phyloP scores from a whole-genome alignment of 2,888 invertebrate species.

The Tinea trinotella region DNA sequence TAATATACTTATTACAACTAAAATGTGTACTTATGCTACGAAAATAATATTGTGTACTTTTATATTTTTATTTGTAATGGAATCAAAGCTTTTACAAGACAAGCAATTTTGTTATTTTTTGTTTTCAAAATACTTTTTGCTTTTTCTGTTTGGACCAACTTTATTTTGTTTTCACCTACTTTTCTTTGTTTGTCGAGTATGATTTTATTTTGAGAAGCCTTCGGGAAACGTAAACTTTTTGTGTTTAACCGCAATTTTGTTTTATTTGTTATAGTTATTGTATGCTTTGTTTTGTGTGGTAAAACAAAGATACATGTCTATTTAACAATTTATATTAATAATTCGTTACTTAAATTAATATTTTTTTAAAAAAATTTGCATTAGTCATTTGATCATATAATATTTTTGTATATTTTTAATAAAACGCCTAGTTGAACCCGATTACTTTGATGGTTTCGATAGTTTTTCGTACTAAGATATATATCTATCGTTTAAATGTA shows the following conservation, averaged over 20 bases:
- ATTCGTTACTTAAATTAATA: no score
- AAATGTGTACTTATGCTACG: background rate
- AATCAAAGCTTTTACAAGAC: background rate
- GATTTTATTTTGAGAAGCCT: conserved; percentile 8
- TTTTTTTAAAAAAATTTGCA: no score
- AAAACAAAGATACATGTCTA: background rate
- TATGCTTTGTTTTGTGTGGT: background rate
- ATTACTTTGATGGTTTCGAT: no score
- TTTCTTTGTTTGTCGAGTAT: conserved; percentile 5
- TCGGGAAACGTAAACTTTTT: background rate
- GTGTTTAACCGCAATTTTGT: background rate
- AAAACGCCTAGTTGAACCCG: no score
- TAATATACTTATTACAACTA: background rate
- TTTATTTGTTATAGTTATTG: background rate
- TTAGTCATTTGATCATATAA: no score
- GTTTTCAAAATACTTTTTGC: background rate
- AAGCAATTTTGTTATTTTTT: background rate
- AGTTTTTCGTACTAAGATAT: no score
- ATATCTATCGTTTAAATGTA: no score
- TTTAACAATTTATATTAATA: no score
- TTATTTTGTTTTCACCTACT: conserved; percentile 4
- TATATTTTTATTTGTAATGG: conserved; percentile 4
- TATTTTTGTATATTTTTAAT: no score
- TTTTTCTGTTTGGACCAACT: background rate
- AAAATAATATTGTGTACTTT: background rate